Evolutionary conservation across 2,113 vertebrate species (phyloP).

Genomic region (Donacobius atricapilla): DNA sequence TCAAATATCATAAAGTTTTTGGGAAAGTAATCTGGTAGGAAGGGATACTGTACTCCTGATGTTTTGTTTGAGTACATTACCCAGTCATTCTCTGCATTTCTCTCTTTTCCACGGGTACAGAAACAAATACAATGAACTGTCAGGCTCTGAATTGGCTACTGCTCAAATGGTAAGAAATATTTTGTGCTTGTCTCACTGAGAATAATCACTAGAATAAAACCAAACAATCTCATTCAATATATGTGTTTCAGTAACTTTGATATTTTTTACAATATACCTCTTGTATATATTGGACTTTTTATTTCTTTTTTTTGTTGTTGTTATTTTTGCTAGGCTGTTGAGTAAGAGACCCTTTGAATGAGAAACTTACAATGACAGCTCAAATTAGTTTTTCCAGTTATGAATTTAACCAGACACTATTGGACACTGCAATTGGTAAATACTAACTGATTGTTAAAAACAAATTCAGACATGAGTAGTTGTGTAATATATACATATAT

Average conservation of each 20-base stretch:
- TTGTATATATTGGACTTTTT: neutral
- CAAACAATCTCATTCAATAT: constrained; percentile 14
- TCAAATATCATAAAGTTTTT: neutral
- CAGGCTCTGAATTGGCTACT: neutral
- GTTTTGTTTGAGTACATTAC: neutral
- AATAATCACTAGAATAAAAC: constrained; percentile 30
- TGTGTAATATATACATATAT: neutral
- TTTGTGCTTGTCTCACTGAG: neutral
- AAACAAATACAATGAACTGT: constrained; percentile 17
- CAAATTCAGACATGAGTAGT: constrained; percentile 12
- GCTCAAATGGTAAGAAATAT: constrained; percentile 35
- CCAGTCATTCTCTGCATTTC: neutral
- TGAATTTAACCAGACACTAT: constrained; percentile 8
- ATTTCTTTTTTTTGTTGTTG: neutral
- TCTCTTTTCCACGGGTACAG: neutral
- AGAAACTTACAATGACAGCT: neutral
- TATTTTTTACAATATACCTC: neutral
- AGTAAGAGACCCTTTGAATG: neutral
- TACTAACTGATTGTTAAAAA: neutral
- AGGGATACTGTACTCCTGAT: neutral
- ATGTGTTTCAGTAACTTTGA: neutral
- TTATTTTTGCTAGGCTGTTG: neutral
- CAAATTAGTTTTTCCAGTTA: neutral
- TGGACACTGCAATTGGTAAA: neutral
- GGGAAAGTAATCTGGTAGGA: neutral